Evolutionary conservation across 2,113 vertebrate genomes (phyloP), one percentile per base, ranked within the genome.

Genomic region (Plectropomus leopardus): DNA sequence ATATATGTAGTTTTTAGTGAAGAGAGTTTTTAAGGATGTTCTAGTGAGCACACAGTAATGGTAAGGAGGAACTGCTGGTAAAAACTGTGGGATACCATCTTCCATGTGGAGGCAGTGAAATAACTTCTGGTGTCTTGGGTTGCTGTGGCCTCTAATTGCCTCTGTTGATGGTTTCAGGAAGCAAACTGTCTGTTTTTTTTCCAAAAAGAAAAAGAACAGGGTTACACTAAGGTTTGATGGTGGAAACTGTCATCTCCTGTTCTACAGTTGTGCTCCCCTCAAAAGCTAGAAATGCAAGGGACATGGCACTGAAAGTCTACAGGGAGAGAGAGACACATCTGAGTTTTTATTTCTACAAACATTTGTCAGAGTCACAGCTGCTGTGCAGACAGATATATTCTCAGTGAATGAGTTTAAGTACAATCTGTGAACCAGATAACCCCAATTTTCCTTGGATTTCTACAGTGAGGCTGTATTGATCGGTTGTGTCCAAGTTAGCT

Each of bases 91-190:
- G 72, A 61, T 8, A 6, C 34, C 50, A 5, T 75, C 23, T 16
- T 75, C 58, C 60, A 50, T 73, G 72, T 51, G 76, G 50, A 53
- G 32, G 21, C 34, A 44, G 59, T 42, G 21, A 61, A 86, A 75
- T 48, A 75, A 50, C 55, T 13, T 0, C 6, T 16, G 17, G 4
- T 65, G 58, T 76, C 23, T 63, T 14, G 11, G 45, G 72, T 77
- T 81, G 16, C 48, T 47, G 9, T 68, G 55, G 60, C 57, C 72
- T 73, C 57, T 58, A 57, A 68, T 78, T 85, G 57, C 64, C 64
- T 73, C 34, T 42, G 66, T 28, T 48, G 72, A 59, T 75, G 19
- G 55, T 74, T 55, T 40, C 42, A 32, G 54, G 45, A 24, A 74
- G 67, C 50, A 80, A 73, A 45, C 65, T 72, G 65, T 51, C 34